Conservation (phyloP, 2,888 invertebrate genomes). For the Plebejus anna region DNA sequence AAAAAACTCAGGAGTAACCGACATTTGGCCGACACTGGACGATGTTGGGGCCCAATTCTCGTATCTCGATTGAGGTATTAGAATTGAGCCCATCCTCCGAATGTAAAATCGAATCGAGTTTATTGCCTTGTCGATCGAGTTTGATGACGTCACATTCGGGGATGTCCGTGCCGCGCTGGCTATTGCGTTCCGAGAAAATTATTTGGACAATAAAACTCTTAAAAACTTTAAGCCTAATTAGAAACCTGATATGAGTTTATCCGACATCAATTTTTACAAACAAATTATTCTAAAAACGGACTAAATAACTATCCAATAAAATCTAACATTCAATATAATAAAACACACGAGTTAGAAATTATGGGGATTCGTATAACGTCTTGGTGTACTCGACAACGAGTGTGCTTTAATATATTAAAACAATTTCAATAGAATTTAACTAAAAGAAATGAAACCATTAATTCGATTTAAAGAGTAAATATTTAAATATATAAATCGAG, state of each 20-base stretch:
- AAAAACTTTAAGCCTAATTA: slow-evolving; percentile 31
- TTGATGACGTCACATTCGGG: slow-evolving; percentile 1
- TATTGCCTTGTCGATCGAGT: neutral
- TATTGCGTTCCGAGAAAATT: slow-evolving; percentile 20
- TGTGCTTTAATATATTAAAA: slow-evolving; percentile 37
- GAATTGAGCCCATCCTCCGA: neutral
- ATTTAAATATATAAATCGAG: slow-evolving; percentile 69
- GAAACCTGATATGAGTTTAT: slow-evolving; percentile 42
- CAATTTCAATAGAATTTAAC: slow-evolving; percentile 30
- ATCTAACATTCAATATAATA: slow-evolving; percentile 51
- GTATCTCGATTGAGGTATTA: neutral
- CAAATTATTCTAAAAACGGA: slow-evolving; percentile 41
- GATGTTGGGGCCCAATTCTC: neutral
- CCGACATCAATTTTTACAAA: slow-evolving; percentile 45
- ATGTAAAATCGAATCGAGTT: slow-evolving; percentile 13
- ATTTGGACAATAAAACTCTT: slow-evolving; percentile 23
- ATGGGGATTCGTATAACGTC: slow-evolving; percentile 43
- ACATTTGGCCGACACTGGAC: slow-evolving; percentile 10
- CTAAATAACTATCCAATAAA: slow-evolving; percentile 43
- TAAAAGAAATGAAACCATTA: slow-evolving; percentile 46
- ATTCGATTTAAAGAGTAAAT: slow-evolving; percentile 64
- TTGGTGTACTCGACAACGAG: slow-evolving; percentile 42
- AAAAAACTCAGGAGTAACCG: slow-evolving; percentile 35
- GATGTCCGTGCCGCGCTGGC: neutral
- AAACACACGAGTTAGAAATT: slow-evolving; percentile 44